phyloP scores from a whole-genome alignment of 2,888 invertebrate species.

The Xestia sexstrigata region DNA sequence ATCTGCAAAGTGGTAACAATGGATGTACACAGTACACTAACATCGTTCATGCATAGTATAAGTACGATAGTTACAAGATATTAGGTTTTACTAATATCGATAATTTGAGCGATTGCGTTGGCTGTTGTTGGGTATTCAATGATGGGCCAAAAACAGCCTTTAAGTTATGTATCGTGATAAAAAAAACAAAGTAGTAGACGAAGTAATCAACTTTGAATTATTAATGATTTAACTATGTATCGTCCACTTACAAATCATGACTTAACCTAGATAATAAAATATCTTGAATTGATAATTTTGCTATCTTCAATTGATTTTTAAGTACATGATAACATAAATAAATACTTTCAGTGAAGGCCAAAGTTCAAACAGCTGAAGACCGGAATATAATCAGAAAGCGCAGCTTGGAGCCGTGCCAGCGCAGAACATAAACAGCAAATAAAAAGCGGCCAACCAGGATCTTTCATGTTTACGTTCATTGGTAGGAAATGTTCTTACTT shows the following conservation, averaged over 20 bases:
- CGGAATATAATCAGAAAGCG: slow-evolving; percentile 55
- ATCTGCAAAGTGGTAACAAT: slow-evolving; percentile 65
- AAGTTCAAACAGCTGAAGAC: slow-evolving; percentile 53
- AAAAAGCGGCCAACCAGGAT: slow-evolving; percentile 56
- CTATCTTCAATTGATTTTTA: slow-evolving; percentile 39
- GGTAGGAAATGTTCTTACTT: slow-evolving; percentile 47
- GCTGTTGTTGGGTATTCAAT: neutral
- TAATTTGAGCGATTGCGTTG: neutral
- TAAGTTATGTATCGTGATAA: neutral
- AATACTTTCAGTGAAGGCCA: slow-evolving; percentile 47
- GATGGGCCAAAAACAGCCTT: neutral
- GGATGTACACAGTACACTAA: slow-evolving; percentile 41
- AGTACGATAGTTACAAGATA: slow-evolving; percentile 35
- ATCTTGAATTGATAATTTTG: slow-evolving; percentile 35
- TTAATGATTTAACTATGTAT: slow-evolving; percentile 16
- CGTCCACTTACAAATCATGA: slow-evolving; percentile 26
- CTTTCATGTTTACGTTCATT: slow-evolving; percentile 46
- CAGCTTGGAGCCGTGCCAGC: slow-evolving; percentile 51
- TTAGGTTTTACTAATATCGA: slow-evolving; percentile 23
- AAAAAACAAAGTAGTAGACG: neutral
- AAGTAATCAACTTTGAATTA: slow-evolving; percentile 9
- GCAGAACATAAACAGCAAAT: slow-evolving; percentile 50
- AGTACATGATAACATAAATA: slow-evolving; percentile 34
- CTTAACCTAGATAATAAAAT: slow-evolving; percentile 33
- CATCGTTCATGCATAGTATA: slow-evolving; percentile 64